Base-by-base conservation (phyloP, 2,888 invertebrate genomes). In the Patella caerulea region DNA sequence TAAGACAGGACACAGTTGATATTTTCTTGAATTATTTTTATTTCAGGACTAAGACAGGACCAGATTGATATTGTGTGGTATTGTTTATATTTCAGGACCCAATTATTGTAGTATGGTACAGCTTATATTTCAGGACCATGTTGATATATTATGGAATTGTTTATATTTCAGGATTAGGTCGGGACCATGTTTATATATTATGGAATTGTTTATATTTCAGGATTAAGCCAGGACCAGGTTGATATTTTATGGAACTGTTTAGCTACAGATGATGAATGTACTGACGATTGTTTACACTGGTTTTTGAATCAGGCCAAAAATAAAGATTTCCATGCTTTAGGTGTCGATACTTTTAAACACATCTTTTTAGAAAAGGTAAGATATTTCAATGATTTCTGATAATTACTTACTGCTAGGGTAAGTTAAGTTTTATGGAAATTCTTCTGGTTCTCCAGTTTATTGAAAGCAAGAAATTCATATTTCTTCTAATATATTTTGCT, bases 281-380 rank as follows among this genome's bases (percentile, higher is more conserved):
- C 96, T 0, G 98, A 98, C 91, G 97, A 98, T 87, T 94, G 97
- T 45, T 97, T 98, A 91, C 96, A 96, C 79, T 98, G 98, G 98
- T 92, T 98, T 73, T 94, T 98, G 69, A 95, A 96, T 12, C 98
- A 98, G 92, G 96, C 97, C 2, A 96, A 97, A 92, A 96, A 96
- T 24, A 92, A 93, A 82, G 97, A 98, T 82, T 95, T 97, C 86
- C 98, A 98, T 92, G 97, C 97, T 0, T 93, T 98, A 2, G 96
- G 96, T 3, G 93, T 96, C 77, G 97, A 97, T 86, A 96, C 97
- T 0, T 93, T 98, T 75, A 95, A 96, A 87, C 96, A 97, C 88
- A 93, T 98, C 52, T 97, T 98, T 89, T 93, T 96, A 74, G 95
- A 96, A 88, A 97, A 98, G 89, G 92, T 92, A 80, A 55, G 19